phyloP scores from a whole-genome alignment of 2,888 invertebrate species.

The Dynastes hyllus region DNA sequence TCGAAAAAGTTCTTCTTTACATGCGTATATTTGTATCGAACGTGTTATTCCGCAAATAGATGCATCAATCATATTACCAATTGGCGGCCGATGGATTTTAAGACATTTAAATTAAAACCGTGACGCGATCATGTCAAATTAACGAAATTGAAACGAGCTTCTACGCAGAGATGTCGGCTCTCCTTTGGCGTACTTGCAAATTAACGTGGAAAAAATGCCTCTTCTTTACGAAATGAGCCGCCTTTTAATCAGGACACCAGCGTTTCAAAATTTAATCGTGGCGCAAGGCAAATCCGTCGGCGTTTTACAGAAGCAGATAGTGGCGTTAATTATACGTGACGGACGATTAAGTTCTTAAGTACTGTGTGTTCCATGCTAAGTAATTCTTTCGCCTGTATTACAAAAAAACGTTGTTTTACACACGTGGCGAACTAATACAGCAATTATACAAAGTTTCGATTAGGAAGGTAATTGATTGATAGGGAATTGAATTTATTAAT shows the following conservation, averaged over 20 bases:
- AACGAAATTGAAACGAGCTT: constrained; percentile 23
- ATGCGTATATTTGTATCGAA: not conserved
- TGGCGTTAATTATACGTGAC: constrained; percentile 25
- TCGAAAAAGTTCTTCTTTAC: not conserved
- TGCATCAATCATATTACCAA: constrained; percentile 23
- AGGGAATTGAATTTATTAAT: no score
- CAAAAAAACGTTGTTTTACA: no score
- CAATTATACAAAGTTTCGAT: no score
- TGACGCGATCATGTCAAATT: constrained; percentile 40
- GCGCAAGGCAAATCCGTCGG: constrained; percentile 20
- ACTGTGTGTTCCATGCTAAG: not conserved
- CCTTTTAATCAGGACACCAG: constrained; percentile 29
- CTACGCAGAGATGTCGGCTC: not conserved
- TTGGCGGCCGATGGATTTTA: constrained; percentile 15
- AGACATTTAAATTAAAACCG: constrained; percentile 38
- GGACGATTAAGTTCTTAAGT: constrained; percentile 10
- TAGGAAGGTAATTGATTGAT: no score
- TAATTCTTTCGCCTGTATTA: no score
- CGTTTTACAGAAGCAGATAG: constrained; percentile 1
- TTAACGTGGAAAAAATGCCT: constrained; percentile 12
- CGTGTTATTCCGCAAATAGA: not conserved
- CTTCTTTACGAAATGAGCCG: constrained; percentile 11
- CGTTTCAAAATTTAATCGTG: constrained; percentile 18
- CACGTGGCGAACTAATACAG: no score
- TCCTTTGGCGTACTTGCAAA: constrained; percentile 11